Base-by-base conservation (phyloP, 2,888 invertebrate species). In the Hydropsyche betteni region DNA sequence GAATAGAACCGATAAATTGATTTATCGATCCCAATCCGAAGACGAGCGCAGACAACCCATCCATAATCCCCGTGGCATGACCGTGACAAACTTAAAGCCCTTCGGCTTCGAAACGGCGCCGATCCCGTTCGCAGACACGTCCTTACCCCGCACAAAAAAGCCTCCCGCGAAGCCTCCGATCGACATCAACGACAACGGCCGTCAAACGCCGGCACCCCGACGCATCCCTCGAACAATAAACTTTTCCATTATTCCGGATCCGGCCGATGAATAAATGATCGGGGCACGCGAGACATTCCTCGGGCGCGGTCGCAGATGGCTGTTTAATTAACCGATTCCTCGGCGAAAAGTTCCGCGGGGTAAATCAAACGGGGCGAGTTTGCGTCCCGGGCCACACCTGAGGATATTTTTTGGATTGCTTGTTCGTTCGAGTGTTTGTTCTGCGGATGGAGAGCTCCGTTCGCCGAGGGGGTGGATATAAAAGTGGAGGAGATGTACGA, bases 191-290 rank as follows among this genome's bases (percentile, higher is more conserved):
- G 24, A 24, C 24, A 24, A 24, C 24, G 24, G 24, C 24, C 24
- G 2, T 24, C 24, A 24, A 24, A 24, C 1, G 24, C 24, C 24
- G 24, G 24, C 24, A 24, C 24, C 24, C 24, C 2, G 2, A 24
- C 14, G 53, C 12, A 53, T 53, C 6, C 14, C n/a, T 14, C 53
- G 64, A 64, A 74, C 61, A 74, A 64, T 74, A 5, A 74, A 74
- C 74, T 74, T 74, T 64, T 64, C 74, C 74, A 74, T 74, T 74
- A 74, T n/a, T n/a, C n/a, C n/a, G 33, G 16, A n/a, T n/a, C n/a
- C n/a, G 24, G 1, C 7, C 24, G 24, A 5, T 75, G 75, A 75
- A 75, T 75, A 70, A 70, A 75, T 70, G 58, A 75, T 38, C 7
- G 38, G 44, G 61, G 34, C 4, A 12, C 7, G 53, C 12, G 14